phyloP scores from a whole-genome alignment of 2,888 invertebrate species.

The Alloplasta piceator region DNA sequence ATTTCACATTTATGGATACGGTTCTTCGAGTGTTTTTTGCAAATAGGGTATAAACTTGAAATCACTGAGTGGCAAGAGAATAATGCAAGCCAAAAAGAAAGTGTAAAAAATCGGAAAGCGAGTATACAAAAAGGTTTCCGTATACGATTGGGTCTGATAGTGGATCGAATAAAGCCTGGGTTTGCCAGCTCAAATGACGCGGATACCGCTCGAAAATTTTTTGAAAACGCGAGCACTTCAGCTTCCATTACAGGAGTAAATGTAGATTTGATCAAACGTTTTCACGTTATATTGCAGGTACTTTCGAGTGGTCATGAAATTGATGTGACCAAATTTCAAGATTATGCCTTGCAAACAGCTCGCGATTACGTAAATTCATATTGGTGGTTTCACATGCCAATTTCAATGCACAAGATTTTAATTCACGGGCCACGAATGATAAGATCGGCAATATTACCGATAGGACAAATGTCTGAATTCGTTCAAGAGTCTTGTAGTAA shows the following conservation, averaged over 20 bases:
- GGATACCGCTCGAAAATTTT: slow-evolving; percentile 62
- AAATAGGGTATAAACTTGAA: neutral
- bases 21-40: slow-evolving; percentile 7
- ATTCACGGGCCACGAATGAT: slow-evolving; percentile 68
- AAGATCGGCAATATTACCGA: slow-evolving; percentile 48
- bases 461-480: slow-evolving; percentile 65
- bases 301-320: slow-evolving; percentile 62
- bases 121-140: slow-evolving; percentile 61
- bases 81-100: neutral
- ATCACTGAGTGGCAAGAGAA: neutral
- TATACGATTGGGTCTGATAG: slow-evolving; percentile 47
- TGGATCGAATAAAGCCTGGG: slow-evolving; percentile 62
- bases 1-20: slow-evolving; percentile 11
- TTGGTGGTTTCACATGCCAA: slow-evolving; percentile 71
- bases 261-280: slow-evolving; percentile 46
- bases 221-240: slow-evolving; percentile 44
- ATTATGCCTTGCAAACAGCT: slow-evolving; percentile 62
- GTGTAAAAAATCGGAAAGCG: slow-evolving; percentile 52
- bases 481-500: slow-evolving; percentile 66
- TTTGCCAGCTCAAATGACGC: slow-evolving; percentile 64
- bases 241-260: slow-evolving; percentile 53
- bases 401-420: slow-evolving; percentile 68
- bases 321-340: slow-evolving; percentile 54
- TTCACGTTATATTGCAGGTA: slow-evolving; percentile 55
- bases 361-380: slow-evolving; percentile 64